phyloP scores from a whole-genome alignment of 2,113 vertebrate species.

The Corynorhinus townsendii region DNA sequence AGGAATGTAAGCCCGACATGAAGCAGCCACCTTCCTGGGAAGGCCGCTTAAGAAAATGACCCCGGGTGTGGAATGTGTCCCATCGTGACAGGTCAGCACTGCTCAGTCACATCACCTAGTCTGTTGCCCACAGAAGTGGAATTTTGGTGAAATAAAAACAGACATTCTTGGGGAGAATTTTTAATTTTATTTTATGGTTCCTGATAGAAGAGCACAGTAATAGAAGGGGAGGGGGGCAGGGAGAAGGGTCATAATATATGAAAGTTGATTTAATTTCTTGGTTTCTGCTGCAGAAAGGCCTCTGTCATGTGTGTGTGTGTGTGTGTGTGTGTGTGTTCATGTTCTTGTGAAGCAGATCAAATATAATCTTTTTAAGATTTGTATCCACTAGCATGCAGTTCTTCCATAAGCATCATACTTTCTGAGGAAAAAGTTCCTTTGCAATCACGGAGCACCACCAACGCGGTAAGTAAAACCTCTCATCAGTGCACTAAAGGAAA shows the following conservation, averaged over 20 bases:
- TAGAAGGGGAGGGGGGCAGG: background rate
- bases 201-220: background rate
- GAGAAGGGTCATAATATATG: background rate
- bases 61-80: background rate
- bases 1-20: too few species aligned
- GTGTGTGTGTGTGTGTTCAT: background rate
- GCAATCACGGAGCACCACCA: background rate
- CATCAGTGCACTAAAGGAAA: background rate
- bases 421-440: background rate
- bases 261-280: background rate
- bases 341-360: background rate
- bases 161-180: background rate
- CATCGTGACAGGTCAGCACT: background rate
- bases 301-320: background rate
- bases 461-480: background rate
- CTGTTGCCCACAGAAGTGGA: background rate
- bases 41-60: background rate
- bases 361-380: background rate
- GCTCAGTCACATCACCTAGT: too few species aligned
- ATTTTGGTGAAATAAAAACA: background rate
- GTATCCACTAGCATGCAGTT: background rate
- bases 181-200: background rate
- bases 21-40: background rate
- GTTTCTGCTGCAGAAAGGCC: background rate
- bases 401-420: background rate